Conservation (phyloP, 2,113 vertebrate genomes). For the Tachysurus vachellii region DNA sequence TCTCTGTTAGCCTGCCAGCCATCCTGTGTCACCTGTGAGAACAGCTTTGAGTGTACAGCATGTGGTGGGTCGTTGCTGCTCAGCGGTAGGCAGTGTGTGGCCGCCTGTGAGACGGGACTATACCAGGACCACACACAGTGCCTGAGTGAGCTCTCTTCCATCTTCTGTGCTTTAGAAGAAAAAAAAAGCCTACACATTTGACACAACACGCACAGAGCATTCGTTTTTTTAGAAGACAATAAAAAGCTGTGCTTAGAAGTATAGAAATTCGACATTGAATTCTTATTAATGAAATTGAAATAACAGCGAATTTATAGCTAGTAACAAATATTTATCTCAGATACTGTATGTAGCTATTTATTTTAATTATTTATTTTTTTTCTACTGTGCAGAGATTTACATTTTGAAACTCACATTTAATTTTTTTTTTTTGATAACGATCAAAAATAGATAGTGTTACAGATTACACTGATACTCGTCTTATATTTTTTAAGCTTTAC, state of each 20-base stretch:
- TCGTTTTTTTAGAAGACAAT: background rate
- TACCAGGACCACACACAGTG: constrained; percentile 73
- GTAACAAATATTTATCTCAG: background rate
- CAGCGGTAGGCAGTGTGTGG: constrained; percentile 73
- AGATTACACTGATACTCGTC: background rate
- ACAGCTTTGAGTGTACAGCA: constrained; percentile 71
- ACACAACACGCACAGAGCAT: background rate
- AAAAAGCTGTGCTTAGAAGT: background rate
- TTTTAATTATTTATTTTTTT: background rate
- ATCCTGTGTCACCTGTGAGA: constrained; percentile 73
- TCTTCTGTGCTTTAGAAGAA: background rate
- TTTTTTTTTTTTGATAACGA: background rate
- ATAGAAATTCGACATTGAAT: background rate
- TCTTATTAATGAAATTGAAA: background rate
- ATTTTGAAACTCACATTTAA: background rate
- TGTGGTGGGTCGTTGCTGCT: constrained; percentile 71
- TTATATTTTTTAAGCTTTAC: background rate
- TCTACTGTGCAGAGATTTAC: background rate
- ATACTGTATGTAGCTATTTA: background rate
- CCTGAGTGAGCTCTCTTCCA: constrained; percentile 67
- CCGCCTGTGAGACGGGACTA: constrained; percentile 69
- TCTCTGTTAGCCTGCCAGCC: constrained; percentile 74
- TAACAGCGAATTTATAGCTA: background rate
- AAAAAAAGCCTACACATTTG: background rate
- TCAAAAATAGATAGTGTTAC: too few species aligned